phyloP scores from a whole-genome alignment of 2,113 vertebrate genomes.

The Tachycineta bicolor region DNA sequence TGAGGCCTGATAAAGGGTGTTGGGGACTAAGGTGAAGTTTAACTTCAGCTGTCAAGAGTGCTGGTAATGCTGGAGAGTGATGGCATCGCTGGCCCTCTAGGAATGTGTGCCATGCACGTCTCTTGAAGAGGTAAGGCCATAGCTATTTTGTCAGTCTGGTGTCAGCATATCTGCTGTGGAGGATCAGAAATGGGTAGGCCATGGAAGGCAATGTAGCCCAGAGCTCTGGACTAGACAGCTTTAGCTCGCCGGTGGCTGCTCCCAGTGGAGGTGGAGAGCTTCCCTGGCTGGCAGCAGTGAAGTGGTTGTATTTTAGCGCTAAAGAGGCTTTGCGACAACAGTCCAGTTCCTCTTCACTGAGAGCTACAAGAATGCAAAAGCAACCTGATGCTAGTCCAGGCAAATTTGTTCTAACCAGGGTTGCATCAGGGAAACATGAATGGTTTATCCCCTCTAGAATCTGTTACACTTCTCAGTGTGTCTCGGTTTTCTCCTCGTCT shows the following conservation, averaged over 20 bases:
- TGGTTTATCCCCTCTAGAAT: not conserved
- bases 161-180: not conserved
- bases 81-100: fast-evolving
- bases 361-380: not conserved
- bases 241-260: not conserved
- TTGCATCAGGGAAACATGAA: fast-evolving
- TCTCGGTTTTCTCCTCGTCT: not conserved
- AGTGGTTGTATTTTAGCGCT: not conserved
- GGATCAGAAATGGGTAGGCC: not conserved
- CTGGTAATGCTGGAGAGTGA: not conserved
- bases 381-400: not conserved
- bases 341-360: not conserved
- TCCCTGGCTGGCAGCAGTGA: not conserved
- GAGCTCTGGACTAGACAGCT: not conserved
- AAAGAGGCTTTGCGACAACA: not conserved
- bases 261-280: not conserved
- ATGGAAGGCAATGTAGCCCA: not conserved
- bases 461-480: not conserved
- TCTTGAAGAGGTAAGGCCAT: not conserved
- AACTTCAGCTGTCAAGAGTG: not conserved
- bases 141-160: not conserved
- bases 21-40: not conserved
- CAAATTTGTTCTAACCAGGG: not conserved
- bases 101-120: fast-evolving
- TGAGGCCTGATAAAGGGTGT: conserved; percentile 28